Conservation (phyloP, 2,113 vertebrate species). For the Sceloporus tristichus region DNA sequence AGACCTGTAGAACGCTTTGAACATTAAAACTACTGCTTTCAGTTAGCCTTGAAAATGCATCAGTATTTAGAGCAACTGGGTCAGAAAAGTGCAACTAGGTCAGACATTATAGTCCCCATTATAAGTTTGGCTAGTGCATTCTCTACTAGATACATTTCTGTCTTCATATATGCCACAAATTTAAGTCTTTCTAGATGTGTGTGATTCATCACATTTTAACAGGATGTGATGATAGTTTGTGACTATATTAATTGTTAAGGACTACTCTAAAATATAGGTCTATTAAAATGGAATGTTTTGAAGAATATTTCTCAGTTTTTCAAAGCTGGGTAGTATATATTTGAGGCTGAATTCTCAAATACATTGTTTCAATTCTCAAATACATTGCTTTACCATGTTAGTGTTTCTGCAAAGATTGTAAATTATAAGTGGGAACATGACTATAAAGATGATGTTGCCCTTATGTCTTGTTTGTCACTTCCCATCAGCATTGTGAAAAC, state of each 20-base stretch:
- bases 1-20: too few species aligned
- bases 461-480: not conserved
- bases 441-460: not conserved
- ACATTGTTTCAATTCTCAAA: not conserved
- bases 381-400: not conserved
- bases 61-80: too few species aligned
- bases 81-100: too few species aligned
- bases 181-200: not conserved
- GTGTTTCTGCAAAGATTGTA: not conserved
- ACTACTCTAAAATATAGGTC: not conserved
- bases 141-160: too few species aligned
- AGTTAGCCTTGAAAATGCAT: too few species aligned
- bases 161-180: too few species aligned
- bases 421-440: not conserved
- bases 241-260: not conserved
- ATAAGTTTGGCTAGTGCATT: too few species aligned
- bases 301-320: not conserved
- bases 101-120: too few species aligned
- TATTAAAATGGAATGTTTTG: not conserved
- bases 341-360: not conserved
- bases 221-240: not conserved
- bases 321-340: not conserved
- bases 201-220: not conserved
- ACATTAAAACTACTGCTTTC: too few species aligned
- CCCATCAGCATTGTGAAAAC: too few species aligned